Evolutionary conservation across 1,140 invertebrate species (phyloP).

Genomic region (Drosophila orosa): DNA sequence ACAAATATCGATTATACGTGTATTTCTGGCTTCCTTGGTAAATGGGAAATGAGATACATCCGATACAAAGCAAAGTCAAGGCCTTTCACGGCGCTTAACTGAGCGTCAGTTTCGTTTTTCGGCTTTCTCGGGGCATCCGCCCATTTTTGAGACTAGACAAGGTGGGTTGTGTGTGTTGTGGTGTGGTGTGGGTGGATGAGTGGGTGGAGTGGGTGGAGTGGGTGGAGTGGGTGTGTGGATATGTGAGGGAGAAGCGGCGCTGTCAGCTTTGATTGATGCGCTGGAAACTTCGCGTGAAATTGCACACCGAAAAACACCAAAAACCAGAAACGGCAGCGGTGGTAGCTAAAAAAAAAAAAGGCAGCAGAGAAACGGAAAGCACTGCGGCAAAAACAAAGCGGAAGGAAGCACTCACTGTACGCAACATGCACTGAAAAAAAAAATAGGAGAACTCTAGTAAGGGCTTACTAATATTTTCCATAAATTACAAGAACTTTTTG

Average conservation of each 20-base stretch:
- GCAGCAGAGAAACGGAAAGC: constrained; percentile 8
- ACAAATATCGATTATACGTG: constrained; percentile 3
- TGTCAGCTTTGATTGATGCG: constrained; percentile 77
- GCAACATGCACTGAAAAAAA: constrained; percentile 33
- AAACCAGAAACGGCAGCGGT: constrained; percentile 25
- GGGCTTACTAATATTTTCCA: too few species aligned
- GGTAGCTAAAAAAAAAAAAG: constrained; percentile 40
- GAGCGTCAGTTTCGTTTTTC: constrained; percentile 37
- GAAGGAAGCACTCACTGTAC: constrained; percentile 67
- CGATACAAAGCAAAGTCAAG: constrained; percentile 44
- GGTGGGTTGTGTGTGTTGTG: neutral
- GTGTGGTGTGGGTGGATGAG: neutral
- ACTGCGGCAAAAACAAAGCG: constrained; percentile 42
- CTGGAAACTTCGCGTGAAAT: constrained; percentile 78
- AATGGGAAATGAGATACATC: constrained; percentile 34
- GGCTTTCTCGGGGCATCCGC: constrained; percentile 5
- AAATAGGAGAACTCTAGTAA: neutral
- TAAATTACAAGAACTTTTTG: too few species aligned
- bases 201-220: neutral
- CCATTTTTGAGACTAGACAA: constrained; percentile 24
- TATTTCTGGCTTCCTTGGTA: constrained; percentile 7
- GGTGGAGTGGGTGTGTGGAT: neutral
- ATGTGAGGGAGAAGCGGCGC: constrained; percentile 21
- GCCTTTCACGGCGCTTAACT: constrained; percentile 43
- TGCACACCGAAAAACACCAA: constrained; percentile 70